Conservation (phyloP, 1,140 invertebrate genomes). For the Camponotus pennsylvanicus region DNA sequence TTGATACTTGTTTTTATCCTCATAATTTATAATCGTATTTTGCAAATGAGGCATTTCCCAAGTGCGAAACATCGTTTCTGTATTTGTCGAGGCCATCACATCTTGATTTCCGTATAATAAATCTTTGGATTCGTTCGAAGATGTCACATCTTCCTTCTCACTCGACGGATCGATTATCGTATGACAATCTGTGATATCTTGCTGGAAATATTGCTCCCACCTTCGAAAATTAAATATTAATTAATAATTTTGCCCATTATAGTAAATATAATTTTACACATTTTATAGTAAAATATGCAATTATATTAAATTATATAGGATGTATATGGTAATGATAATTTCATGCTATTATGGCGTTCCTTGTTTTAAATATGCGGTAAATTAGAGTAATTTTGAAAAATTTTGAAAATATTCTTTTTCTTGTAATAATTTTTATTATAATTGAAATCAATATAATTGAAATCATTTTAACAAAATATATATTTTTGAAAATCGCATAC, state of each 20-base stretch:
- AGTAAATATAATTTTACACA: too few species aligned
- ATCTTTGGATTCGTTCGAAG: constrained; percentile 25
- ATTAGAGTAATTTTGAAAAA: neutral
- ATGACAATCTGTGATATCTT: constrained; percentile 24
- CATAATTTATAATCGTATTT: neutral
- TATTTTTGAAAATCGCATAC: neutral
- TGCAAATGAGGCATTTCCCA: constrained; percentile 71
- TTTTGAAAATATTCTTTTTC: neutral
- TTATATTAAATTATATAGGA: constrained; percentile 3
- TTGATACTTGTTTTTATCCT: constrained; percentile 61
- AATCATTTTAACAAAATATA: neutral
- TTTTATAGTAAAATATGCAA: too few species aligned
- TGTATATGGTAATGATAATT: neutral
- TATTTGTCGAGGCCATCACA: constrained; percentile 28
- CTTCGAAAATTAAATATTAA: constrained; percentile 41
- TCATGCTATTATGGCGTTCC: neutral
- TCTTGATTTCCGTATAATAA: constrained; percentile 49
- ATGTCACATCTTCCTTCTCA: neutral
- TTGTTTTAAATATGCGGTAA: neutral
- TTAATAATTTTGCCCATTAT: neutral
- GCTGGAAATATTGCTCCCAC: constrained; percentile 66
- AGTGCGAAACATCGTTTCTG: constrained; percentile 60
- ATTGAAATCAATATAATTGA: neutral
- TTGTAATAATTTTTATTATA: neutral
- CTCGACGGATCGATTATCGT: constrained; percentile 11